A percentile compares a stretch with the other conserved stretches of the same genome.
Conservation (phyloP, 2,888 invertebrate genomes). For the Noctua janthe region DNA sequence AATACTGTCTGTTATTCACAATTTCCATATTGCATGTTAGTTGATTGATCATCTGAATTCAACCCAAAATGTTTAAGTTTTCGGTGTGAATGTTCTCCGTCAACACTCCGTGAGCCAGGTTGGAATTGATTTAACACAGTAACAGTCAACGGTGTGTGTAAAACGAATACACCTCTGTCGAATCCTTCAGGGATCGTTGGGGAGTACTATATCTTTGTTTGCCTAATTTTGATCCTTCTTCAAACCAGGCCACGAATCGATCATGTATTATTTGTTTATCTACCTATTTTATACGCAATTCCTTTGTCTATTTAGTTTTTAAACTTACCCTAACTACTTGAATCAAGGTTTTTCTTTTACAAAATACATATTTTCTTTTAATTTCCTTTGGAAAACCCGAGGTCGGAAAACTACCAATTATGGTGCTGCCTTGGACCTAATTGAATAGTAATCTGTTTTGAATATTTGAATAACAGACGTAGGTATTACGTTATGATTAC, state of each 20-base stretch:
- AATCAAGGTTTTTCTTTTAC: neutral
- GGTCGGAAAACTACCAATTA: neutral
- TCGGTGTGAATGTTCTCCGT: neutral
- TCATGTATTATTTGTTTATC: slow-evolving; percentile 33
- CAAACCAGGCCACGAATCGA: slow-evolving; percentile 1
- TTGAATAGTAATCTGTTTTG: neutral
- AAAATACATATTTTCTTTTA: neutral
- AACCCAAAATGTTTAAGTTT: neutral
- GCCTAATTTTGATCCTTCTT: slow-evolving; percentile 23
- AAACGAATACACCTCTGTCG: slow-evolving; percentile 14
- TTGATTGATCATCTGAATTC: slow-evolving; percentile 11
- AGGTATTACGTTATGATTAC: neutral
- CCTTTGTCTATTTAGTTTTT: neutral
- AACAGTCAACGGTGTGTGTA: slow-evolving; percentile 5
- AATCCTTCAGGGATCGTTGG: slow-evolving; percentile 28
- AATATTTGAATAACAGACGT: neutral
- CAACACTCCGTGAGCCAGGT: neutral
- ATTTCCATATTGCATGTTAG: neutral
- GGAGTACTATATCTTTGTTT: slow-evolving; percentile 45
- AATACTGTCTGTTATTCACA: neutral
- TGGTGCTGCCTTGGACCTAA: neutral
- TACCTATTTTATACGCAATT: neutral
- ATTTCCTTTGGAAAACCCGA: neutral
- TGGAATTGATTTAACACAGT: slow-evolving; percentile 16
- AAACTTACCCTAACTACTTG: neutral